Evolutionary conservation across 92 coral and sea anemone genomes (phyloP), one percentile per base, ranked within the genome.

Genomic region (Palythoa grandiflora): DNA sequence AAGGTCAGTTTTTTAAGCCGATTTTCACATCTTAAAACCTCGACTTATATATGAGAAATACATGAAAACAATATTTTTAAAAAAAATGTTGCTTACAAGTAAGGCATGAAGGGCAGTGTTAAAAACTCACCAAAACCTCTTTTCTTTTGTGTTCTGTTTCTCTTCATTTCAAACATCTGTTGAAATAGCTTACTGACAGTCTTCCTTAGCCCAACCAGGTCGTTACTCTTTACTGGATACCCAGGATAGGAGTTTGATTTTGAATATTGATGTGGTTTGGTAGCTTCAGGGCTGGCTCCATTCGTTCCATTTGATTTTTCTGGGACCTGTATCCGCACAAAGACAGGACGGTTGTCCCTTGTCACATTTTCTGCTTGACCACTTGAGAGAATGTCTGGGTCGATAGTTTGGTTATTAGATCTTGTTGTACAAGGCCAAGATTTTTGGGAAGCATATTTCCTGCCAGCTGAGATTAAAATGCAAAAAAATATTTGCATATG

Each of bases 171-270:
- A n/a, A 15, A 59, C 79, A 75, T 16, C 28, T 16, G 13, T 15
- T 7, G 60, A 75, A 75, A 48, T 3, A 47, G 16, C 28, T 28
- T 28, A 28, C 28, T 28, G 28, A 28, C 28, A 2, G 57, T 6
- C 57, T 17, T 44, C 21, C 38, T 17, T 17, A 38, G 63, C 37
- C 81, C 81, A 52, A 15, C 11, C 40, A 77, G 9, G 61, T 77
- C 44, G 8, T 77, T 12, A 77, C 63, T 52, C 61, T 50, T 77
- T 15, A 77, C 17, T 52, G 81, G 81, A 77, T 68, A 74, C 1
- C 83, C 79, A 6, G 80, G 73, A 20, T 73, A 71, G 14, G 71
- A 85, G 59, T 28, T 36, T 2, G n/a, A 35, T 28, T 54, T 85
- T 15, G 11, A n/a, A 16, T 65, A 68, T 9, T 47, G 77, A 16